phyloP scores from a whole-genome alignment of 2,113 vertebrate species.

The Prochilodus magdalenae region DNA sequence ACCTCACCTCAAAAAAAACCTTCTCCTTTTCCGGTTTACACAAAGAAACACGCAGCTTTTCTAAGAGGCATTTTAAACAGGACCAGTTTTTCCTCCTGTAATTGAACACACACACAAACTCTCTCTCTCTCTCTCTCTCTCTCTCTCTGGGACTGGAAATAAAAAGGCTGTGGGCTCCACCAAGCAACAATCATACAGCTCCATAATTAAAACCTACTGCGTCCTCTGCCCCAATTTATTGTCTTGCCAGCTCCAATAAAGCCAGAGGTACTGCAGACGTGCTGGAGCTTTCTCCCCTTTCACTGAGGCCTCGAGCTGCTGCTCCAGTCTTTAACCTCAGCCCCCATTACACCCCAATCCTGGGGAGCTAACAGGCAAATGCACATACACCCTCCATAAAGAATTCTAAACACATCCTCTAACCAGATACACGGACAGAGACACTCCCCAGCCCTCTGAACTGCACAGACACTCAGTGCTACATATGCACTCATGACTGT shows the following conservation, averaged over 20 bases:
- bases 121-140: constrained; percentile 38
- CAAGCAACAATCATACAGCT: constrained; percentile 53
- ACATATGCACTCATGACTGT: background rate
- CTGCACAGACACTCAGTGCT: background rate
- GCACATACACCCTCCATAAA: background rate
- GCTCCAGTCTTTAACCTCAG: constrained; percentile 35
- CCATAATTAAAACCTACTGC: constrained; percentile 65
- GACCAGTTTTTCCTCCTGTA: no score
- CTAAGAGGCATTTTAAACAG: no score
- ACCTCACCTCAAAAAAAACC: no score
- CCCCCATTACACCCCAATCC: background rate
- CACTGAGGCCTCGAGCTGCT: constrained; percentile 21
- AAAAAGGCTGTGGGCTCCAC: constrained; percentile 55
- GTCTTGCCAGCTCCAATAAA: constrained; percentile 48
- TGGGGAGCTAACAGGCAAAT: background rate
- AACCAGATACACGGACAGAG: background rate
- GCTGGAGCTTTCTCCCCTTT: constrained; percentile 22
- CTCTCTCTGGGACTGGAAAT: constrained; percentile 15
- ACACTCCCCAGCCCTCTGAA: background rate
- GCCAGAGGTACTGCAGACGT: constrained; percentile 58
- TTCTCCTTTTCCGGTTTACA: no score
- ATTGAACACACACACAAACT: background rate
- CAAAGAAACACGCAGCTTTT: no score
- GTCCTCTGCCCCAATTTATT: constrained; percentile 59
- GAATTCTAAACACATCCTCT: background rate